Conservation (phyloP, 2,888 invertebrate genomes). For the Drosophila colorata region DNA sequence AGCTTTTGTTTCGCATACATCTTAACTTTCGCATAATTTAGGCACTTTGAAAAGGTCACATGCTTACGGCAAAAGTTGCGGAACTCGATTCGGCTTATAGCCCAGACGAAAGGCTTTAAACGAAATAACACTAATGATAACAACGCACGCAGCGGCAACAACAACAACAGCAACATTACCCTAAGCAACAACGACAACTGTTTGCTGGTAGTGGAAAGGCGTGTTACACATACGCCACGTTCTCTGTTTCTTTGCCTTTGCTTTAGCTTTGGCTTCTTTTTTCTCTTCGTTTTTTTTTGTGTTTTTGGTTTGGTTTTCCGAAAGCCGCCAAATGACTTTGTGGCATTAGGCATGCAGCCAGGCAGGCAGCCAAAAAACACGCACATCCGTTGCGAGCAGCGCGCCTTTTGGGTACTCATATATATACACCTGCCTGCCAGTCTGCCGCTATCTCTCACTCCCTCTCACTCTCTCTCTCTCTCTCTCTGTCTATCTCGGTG, state of each 20-base stretch:
- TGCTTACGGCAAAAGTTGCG: slow-evolving; percentile 27
- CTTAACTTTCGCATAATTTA: slow-evolving; percentile 19
- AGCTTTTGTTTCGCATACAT: not conserved
- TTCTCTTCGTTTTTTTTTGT: slow-evolving; percentile 33
- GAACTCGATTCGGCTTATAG: slow-evolving; percentile 18
- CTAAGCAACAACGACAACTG: slow-evolving; percentile 43
- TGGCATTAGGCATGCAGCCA: slow-evolving; percentile 68
- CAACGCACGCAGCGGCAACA: slow-evolving; percentile 60
- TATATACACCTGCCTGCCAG: slow-evolving; percentile 41
- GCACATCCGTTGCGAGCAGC: slow-evolving; percentile 65
- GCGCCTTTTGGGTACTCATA: slow-evolving; percentile 33
- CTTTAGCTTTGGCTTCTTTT: slow-evolving; percentile 53
- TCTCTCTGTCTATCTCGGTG: not conserved
- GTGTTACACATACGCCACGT: slow-evolving; percentile 74
- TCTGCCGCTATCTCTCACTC: not conserved
- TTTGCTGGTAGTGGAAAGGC: slow-evolving; percentile 51
- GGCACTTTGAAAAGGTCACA: slow-evolving; percentile 1
- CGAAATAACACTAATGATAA: slow-evolving; percentile 65
- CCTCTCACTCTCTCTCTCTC: not conserved
- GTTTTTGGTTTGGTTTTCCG: slow-evolving; percentile 36
- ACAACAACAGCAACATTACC: slow-evolving; percentile 30
- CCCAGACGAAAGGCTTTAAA: slow-evolving; percentile 64
- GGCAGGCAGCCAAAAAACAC: slow-evolving; percentile 59
- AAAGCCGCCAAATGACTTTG: slow-evolving; percentile 80
- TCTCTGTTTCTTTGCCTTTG: slow-evolving; percentile 28